Conservation (phyloP, 1,140 invertebrate genomes). For the Prorops nasuta region DNA sequence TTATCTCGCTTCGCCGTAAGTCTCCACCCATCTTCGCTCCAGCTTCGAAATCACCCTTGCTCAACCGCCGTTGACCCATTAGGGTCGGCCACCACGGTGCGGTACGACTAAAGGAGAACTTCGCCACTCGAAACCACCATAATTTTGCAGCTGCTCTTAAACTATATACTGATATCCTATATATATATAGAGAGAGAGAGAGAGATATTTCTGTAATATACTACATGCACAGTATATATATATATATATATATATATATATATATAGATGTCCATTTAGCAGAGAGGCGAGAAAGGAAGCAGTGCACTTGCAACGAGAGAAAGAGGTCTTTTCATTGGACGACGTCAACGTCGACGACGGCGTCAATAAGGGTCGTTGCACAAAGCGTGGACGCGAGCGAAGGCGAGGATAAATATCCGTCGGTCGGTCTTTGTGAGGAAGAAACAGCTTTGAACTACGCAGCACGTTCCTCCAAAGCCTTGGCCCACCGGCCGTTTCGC, state of each 20-base stretch:
- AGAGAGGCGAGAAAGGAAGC: too few relatives aligned
- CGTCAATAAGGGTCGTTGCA: slow-evolving; percentile 28
- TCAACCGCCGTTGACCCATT: slow-evolving; percentile 21
- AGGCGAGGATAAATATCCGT: slow-evolving; percentile 25
- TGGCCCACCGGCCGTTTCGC: slow-evolving; percentile 30
- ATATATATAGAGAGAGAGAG: not conserved
- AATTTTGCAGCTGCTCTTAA: slow-evolving; percentile 13
- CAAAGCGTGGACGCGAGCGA: slow-evolving; percentile 32
- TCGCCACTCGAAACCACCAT: slow-evolving; percentile 9
- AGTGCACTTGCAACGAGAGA: too few relatives aligned
- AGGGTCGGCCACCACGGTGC: slow-evolving; percentile 2
- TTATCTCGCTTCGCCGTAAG: too few relatives aligned
- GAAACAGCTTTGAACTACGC: too few relatives aligned
- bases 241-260: too few relatives aligned
- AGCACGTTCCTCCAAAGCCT: slow-evolving; percentile 32
- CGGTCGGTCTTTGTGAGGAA: slow-evolving; percentile 26
- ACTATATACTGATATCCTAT: too few relatives aligned
- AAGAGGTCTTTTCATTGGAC: too few relatives aligned
- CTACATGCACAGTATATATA: too few relatives aligned
- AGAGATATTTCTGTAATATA: too few relatives aligned
- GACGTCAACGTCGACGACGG: not conserved
- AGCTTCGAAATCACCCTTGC: too few relatives aligned
- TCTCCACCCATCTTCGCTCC: too few relatives aligned
- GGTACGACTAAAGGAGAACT: slow-evolving; percentile 16
- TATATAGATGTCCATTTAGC: too few relatives aligned